Conservation (phyloP, 2,113 vertebrate genomes). For the Craseonycteris thonglongyai region DNA sequence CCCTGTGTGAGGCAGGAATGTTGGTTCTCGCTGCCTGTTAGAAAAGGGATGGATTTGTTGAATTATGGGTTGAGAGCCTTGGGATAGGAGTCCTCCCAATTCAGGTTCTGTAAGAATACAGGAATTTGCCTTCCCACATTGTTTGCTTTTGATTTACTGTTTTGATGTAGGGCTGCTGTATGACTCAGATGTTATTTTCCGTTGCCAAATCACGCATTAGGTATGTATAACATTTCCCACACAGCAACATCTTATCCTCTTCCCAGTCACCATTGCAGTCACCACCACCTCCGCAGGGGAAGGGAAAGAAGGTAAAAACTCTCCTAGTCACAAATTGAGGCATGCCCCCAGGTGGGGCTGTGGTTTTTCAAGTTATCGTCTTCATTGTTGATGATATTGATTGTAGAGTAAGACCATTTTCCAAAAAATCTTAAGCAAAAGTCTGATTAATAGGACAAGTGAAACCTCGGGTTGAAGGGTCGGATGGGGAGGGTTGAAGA, state of each 20-base stretch:
- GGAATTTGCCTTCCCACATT: slow-evolving; percentile 57
- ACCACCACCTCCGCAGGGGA: background rate
- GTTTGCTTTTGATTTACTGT: slow-evolving; percentile 59
- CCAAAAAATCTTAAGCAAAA: background rate
- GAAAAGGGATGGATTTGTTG: background rate
- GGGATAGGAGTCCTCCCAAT: slow-evolving; percentile 15
- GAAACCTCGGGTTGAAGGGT: background rate
- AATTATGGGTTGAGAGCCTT: background rate
- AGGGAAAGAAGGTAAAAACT: background rate
- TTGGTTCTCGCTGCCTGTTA: background rate
- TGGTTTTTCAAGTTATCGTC: background rate
- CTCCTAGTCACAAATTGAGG: background rate
- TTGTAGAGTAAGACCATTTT: background rate
- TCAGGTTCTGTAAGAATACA: background rate
- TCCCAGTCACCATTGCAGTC: background rate
- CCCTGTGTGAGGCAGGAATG: accelerated
- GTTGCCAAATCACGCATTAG: slow-evolving; percentile 43
- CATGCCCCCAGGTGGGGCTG: background rate
- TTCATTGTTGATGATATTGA: background rate
- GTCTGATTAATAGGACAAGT: background rate
- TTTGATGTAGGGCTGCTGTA: slow-evolving; percentile 41
- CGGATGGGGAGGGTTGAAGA: background rate
- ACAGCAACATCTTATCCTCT: background rate
- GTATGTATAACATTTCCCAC: slow-evolving; percentile 57
- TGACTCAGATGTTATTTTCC: slow-evolving; percentile 61